These are phyloP conservation scores for Limnephilus marmoratus DNA, from an alignment of 2,888 invertebrate genomes.

Conservation along the genomic window DNA sequence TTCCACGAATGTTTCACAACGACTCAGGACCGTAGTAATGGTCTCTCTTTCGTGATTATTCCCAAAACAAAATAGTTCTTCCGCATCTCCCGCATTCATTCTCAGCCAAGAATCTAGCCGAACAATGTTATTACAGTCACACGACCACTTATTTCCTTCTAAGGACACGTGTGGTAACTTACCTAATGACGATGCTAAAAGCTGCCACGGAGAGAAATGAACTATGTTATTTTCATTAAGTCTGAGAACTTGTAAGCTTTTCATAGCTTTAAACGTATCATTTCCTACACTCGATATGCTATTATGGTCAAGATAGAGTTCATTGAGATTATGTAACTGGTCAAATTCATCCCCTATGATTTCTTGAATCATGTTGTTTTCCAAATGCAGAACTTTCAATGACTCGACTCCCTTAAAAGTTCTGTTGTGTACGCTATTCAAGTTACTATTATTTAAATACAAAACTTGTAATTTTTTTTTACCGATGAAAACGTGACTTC, in stretches of 20 bases:
- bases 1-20: conserved; percentile 82
- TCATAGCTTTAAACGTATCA: conserved; percentile 86
- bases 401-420: conserved; percentile 89
- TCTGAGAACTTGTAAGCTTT: conserved; percentile 83
- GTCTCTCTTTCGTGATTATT: conserved; percentile 77
- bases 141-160: conserved; percentile 89
- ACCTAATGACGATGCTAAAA: conserved; percentile 80
- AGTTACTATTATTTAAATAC: conserved; percentile 86
- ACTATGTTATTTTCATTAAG: conserved; percentile 88
- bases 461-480: conserved; percentile 88
- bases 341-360: conserved; percentile 89
- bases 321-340: conserved; percentile 84
- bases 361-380: conserved; percentile 85
- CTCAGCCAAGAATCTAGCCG: conserved; percentile 84
- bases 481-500: conserved; percentile 91
- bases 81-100: conserved; percentile 81
- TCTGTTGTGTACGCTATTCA: conserved; percentile 86
- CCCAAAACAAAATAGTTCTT: conserved; percentile 82
- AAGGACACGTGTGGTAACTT: conserved; percentile 82
- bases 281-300: conserved; percentile 85
- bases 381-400: conserved; percentile 85
- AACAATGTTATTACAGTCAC: conserved; percentile 86
- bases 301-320: conserved; percentile 89
- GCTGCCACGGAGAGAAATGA: conserved; percentile 85
- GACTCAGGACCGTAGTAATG: conserved; percentile 76